Evolutionary conservation across 2,888 invertebrate species (phyloP).

Genomic region (Phaonia tiefii): DNA sequence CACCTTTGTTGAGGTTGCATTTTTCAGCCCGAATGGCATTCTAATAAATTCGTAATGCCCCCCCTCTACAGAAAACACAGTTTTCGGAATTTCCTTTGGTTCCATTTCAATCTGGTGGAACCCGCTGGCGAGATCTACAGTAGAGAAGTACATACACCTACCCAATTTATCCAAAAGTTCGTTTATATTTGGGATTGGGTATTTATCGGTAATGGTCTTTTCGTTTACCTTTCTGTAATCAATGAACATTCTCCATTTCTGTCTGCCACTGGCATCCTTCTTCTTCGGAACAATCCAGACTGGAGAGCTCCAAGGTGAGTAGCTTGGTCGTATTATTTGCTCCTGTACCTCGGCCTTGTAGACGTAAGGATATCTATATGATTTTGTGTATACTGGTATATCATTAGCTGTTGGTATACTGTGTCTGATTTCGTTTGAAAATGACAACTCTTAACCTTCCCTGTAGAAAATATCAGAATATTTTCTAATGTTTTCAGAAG

Average conservation of each 20-base stretch:
- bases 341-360: constrained; percentile 69
- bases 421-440: constrained; percentile 53
- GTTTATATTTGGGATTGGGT: neutral
- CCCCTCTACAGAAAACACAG: constrained; percentile 41
- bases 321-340: constrained; percentile 67
- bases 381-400: constrained; percentile 62
- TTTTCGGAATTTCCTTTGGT: constrained; percentile 34
- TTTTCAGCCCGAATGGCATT: constrained; percentile 47
- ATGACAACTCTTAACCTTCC: constrained; percentile 35
- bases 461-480: constrained; percentile 43
- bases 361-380: constrained; percentile 66
- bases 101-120: constrained; percentile 66
- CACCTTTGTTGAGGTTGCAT: constrained; percentile 36
- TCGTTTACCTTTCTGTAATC: constrained; percentile 35
- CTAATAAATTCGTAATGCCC: constrained; percentile 40
- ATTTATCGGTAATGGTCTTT: neutral
- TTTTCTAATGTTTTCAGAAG: constrained; percentile 23
- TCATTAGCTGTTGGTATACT: constrained; percentile 60
- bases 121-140: constrained; percentile 71
- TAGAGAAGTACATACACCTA: constrained; percentile 73
- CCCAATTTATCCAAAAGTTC: too few species aligned
- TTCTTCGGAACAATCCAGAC: constrained; percentile 50
- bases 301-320: constrained; percentile 49
- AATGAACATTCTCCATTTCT: constrained; percentile 45
- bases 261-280: constrained; percentile 46